These are phyloP conservation scores for Drosophila gaucha DNA, from an alignment of 2,888 invertebrate species.

Conservation along the genomic window DNA sequence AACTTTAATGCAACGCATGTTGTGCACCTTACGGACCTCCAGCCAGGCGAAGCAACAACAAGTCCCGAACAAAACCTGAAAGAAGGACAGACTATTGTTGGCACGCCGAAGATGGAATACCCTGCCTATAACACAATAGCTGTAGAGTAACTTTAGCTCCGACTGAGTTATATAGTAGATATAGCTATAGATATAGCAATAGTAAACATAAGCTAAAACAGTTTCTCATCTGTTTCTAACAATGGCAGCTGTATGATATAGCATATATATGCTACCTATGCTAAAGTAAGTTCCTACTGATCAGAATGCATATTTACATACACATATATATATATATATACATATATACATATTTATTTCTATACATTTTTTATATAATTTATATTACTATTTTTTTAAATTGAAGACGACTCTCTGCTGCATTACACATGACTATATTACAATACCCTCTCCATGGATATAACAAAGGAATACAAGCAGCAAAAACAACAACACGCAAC, in stretches of 20 bases:
- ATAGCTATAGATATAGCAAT: no score
- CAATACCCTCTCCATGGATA: background rate
- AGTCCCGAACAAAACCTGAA: background rate
- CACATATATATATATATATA: no score
- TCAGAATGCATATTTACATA: no score
- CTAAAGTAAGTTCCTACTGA: background rate
- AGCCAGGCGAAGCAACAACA: slow-evolving; percentile 15
- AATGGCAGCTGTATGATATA: no score
- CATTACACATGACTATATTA: background rate
- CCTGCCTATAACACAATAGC: background rate
- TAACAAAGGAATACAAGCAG: slow-evolving; percentile 3
- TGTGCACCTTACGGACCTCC: slow-evolving; percentile 50
- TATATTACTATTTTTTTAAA: no score
- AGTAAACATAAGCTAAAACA: no score
- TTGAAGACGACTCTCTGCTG: background rate
- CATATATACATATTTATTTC: background rate
- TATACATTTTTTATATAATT: no score
- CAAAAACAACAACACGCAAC: slow-evolving; percentile 8
- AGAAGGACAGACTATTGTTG: background rate
- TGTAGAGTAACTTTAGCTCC: no score
- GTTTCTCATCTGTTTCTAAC: no score
- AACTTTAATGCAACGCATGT: slow-evolving; percentile 68
- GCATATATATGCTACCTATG: background rate
- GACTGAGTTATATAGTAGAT: no score
- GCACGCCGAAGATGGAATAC: background rate